Evolutionary conservation across 2,888 invertebrate genomes (phyloP).

Genomic region (Nebria brevicollis): DNA sequence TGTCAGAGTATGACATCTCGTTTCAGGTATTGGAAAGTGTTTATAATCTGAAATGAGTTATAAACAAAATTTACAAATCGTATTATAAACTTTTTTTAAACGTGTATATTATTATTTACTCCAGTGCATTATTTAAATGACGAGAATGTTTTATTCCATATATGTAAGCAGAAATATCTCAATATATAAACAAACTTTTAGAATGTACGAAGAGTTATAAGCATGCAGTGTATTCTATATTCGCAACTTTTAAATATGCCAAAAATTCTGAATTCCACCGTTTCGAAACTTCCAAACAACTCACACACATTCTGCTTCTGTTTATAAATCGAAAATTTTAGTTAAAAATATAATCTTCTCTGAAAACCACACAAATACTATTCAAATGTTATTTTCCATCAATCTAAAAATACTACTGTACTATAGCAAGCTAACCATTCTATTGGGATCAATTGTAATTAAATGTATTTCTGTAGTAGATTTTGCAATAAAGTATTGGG

Average conservation of each 20-base stretch:
- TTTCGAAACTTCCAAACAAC: slow-evolving; percentile 19
- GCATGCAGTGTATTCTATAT: slow-evolving; percentile 3
- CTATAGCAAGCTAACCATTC: neutral
- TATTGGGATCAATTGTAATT: neutral
- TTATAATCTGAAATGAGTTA: too few species aligned
- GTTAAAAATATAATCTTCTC: slow-evolving; percentile 15
- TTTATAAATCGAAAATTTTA: slow-evolving; percentile 41
- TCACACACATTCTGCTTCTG: slow-evolving; percentile 21
- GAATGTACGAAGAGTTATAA: slow-evolving; percentile 8
- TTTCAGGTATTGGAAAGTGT: too few species aligned
- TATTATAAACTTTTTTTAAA: too few species aligned
- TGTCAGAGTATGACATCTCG: too few species aligned
- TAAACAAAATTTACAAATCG: too few species aligned
- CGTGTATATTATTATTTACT: too few species aligned
- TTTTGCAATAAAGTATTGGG: neutral
- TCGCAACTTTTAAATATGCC: slow-evolving; percentile 28
- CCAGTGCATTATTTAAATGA: neutral
- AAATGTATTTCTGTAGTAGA: neutral
- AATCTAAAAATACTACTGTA: neutral
- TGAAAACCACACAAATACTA: neutral
- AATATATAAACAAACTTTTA: slow-evolving; percentile 24
- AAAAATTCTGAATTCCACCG: slow-evolving; percentile 36
- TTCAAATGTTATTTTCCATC: neutral
- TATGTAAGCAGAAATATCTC: slow-evolving; percentile 4
- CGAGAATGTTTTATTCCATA: neutral